These are phyloP conservation scores for Penaeus vannamei DNA, from an alignment of 1,140 invertebrate species.

Conservation along the genomic window DNA sequence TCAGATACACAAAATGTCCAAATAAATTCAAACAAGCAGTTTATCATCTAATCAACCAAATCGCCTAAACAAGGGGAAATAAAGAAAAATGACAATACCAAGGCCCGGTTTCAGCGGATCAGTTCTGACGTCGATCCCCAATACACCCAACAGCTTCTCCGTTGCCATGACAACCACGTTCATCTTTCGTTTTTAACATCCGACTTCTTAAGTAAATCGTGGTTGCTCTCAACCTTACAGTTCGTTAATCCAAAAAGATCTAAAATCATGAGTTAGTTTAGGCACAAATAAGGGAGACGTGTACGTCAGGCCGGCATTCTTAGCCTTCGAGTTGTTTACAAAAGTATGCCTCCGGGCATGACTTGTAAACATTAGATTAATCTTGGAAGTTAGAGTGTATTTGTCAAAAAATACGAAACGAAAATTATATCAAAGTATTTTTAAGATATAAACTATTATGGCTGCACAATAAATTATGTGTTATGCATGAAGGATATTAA, in stretches of 20 bases:
- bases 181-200: neutral
- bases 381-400: neutral
- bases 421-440: neutral
- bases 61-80: no score
- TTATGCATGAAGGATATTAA: no score
- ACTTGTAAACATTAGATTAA: neutral
- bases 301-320: no score
- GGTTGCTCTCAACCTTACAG: no score
- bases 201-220: no score
- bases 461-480: no score
- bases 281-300: neutral
- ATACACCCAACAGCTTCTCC: conserved; percentile 5
- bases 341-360: conserved; percentile 22
- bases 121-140: neutral
- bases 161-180: conserved; percentile 7
- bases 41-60: no score
- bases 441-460: no score
- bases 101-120: neutral
- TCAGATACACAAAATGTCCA: no score
- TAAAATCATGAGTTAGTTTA: neutral
- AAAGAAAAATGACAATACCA: no score
- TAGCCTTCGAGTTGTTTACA: conserved; percentile 13
- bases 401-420: neutral
- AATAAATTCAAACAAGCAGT: no score
- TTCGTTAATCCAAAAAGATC: no score